phyloP scores from a whole-genome alignment of 2,888 invertebrate genomes.

The Vesta saturnalis region DNA sequence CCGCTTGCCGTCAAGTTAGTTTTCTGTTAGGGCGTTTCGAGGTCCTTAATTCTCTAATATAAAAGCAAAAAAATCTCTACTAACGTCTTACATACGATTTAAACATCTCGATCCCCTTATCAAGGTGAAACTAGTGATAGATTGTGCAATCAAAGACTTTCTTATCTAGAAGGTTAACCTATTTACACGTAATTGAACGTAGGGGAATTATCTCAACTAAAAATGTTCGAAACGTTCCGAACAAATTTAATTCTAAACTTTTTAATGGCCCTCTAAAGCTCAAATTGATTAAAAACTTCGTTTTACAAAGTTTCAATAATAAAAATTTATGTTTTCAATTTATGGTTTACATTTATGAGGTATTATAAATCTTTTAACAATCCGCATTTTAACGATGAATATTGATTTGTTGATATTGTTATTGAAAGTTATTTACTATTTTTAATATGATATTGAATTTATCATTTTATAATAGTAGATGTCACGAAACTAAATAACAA shows the following conservation, averaged over 20 bases:
- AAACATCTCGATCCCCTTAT: constrained; percentile 54
- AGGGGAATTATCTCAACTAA: constrained; percentile 34
- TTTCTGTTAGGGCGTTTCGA: constrained; percentile 40
- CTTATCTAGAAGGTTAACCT: constrained; percentile 50
- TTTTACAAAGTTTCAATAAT: no score
- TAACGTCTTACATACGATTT: constrained; percentile 55
- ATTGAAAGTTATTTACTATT: no score
- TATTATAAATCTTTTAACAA: no score
- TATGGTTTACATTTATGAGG: no score
- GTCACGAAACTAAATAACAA: no score
- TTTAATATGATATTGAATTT: no score
- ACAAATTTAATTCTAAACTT: not conserved
- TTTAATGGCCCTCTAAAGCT: no score
- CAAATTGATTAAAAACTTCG: no score
- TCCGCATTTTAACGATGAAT: no score
- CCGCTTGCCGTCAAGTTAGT: constrained; percentile 39
- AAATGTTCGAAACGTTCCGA: not conserved
- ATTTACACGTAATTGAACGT: constrained; percentile 50
- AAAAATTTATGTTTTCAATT: no score
- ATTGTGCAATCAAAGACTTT: constrained; percentile 54
- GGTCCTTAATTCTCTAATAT: constrained; percentile 53
- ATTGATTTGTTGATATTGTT: no score
- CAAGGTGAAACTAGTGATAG: constrained; percentile 54
- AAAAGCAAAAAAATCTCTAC: constrained; percentile 48
- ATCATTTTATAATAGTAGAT: no score